Evolutionary conservation across 2,797 vertebrate genomes (phyloP).

Genomic region (Melanotaenia parkinsoni): DNA sequence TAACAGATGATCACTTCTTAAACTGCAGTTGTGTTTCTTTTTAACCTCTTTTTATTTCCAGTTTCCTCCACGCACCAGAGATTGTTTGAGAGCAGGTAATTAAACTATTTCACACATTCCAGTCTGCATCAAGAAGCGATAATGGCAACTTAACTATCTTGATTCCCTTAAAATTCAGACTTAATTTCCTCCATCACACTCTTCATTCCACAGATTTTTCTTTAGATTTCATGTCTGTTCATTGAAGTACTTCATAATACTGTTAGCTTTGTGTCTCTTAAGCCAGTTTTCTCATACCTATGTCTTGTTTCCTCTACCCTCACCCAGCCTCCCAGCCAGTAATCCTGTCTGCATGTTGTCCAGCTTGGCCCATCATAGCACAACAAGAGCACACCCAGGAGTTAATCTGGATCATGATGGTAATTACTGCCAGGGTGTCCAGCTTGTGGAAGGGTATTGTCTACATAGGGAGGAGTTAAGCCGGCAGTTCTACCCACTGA

Average conservation of each 20-base stretch:
- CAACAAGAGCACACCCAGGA: slow-evolving; percentile 66
- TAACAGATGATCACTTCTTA: background rate
- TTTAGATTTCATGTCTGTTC: background rate
- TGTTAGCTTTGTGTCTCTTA: background rate
- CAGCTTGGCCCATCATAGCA: slow-evolving; percentile 24
- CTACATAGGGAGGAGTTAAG: slow-evolving; percentile 62
- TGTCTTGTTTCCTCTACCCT: background rate
- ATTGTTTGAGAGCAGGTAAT: slow-evolving; percentile 1
- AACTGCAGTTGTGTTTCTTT: slow-evolving; percentile 1
- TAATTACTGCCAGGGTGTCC: slow-evolving; percentile 68
- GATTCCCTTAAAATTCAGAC: background rate
- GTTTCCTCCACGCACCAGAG: background rate
- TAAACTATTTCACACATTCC: background rate
- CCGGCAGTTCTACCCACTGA: slow-evolving; percentile 68
- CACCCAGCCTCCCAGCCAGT: slow-evolving; percentile 18
- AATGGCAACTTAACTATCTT: background rate
- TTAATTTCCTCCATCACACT: background rate
- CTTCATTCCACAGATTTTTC: background rate
- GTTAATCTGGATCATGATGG: slow-evolving; percentile 81
- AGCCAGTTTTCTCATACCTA: background rate
- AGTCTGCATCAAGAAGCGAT: background rate
- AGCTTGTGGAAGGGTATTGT: slow-evolving; percentile 45
- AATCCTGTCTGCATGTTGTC: slow-evolving; percentile 68
- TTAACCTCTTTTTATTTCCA: no score
- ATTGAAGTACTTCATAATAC: background rate